These are phyloP conservation scores for Callinectes sapidus DNA, from an alignment of 2,888 invertebrate genomes.

Conservation along the genomic window DNA sequence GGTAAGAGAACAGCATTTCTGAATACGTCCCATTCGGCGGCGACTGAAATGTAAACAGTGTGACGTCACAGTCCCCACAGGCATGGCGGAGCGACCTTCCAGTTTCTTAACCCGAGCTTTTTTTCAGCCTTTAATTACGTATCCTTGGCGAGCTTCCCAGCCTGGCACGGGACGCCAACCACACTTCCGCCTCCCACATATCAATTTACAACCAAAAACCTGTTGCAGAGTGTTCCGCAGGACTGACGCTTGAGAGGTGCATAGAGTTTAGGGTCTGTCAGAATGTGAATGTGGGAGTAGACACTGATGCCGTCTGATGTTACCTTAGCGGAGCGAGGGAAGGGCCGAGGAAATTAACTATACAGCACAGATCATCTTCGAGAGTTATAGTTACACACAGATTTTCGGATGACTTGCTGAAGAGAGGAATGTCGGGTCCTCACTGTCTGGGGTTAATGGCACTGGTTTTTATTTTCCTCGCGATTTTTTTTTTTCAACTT, in stretches of 20 bases:
- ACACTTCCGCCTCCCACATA: slow-evolving; percentile 20
- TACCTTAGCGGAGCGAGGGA: not conserved
- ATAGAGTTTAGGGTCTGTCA: not conserved
- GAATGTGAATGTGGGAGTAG: not conserved
- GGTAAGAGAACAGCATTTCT: too few species aligned
- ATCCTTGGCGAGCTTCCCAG: slow-evolving; percentile 20
- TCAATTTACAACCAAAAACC: slow-evolving; percentile 26
- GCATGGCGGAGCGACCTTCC: slow-evolving; percentile 26
- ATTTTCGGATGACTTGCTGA: too few species aligned
- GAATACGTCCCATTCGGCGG: not conserved
- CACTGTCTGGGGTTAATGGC: too few species aligned
- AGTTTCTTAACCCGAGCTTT: slow-evolving; percentile 9
- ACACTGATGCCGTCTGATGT: too few species aligned
- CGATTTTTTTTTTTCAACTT: too few species aligned
- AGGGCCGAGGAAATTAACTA: not conserved
- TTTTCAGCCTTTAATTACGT: slow-evolving; percentile 6
- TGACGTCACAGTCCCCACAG: slow-evolving; percentile 8
- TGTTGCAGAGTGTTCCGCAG: not conserved
- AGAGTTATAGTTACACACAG: not conserved
- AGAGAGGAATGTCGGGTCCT: too few species aligned
- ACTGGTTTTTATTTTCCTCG: too few species aligned
- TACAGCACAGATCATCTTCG: not conserved
- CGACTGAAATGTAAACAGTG: not conserved
- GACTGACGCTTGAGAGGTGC: not conserved
- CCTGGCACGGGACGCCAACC: slow-evolving; percentile 28